Base-by-base conservation (phyloP, 1,140 invertebrate species). In the Drosophila cardini region DNA sequence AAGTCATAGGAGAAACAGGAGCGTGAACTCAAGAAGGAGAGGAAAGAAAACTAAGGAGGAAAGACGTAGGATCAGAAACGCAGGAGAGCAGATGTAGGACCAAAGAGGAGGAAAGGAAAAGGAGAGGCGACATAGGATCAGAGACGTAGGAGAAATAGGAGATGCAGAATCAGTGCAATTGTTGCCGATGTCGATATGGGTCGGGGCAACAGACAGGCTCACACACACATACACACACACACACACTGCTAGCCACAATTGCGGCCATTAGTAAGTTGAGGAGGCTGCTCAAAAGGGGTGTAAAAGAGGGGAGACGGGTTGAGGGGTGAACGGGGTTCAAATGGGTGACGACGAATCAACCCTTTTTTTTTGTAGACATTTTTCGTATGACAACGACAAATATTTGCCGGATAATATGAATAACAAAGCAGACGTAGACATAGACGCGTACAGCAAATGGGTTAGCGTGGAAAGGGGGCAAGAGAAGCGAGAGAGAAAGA, bases 381-480 rank as follows among this genome's bases (percentile, higher is more conserved):
- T 87, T 87, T 83, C 79, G 76, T 86, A 80, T 89, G 84, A 87
- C 84, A 87, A 80, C 84, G 84, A 84, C 84, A 87, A 87, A 87
- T 87, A 87, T 87, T 87, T 87, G 84, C 84, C 76, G 84, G 84
- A 87, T 87, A 87, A 87, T 87, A 87, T 87, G 84, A 89, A 87
- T 87, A 87, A 87, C 84, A 87, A 87, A 86, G 76, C 73, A 78
- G 68, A 57, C 57, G 58, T 46, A 69, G 71, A 73, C 74, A 72
- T 64, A 50, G 55, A 64, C 42, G 62, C 18, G 42, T 30, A 21
- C 40, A 18, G 50, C 60, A 55, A 57, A 68, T 43, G 36, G 46
- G 52, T 55, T 55, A 43, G n/a, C 16, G n/a, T 16, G n/a, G 45
- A 26, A 40, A n/a, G 18, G 56, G n/a, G 15, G 10, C 38, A 40